These are phyloP conservation scores for Platichthys flesus DNA, from an alignment of 2,113 vertebrate genomes.

Conservation along the genomic window DNA sequence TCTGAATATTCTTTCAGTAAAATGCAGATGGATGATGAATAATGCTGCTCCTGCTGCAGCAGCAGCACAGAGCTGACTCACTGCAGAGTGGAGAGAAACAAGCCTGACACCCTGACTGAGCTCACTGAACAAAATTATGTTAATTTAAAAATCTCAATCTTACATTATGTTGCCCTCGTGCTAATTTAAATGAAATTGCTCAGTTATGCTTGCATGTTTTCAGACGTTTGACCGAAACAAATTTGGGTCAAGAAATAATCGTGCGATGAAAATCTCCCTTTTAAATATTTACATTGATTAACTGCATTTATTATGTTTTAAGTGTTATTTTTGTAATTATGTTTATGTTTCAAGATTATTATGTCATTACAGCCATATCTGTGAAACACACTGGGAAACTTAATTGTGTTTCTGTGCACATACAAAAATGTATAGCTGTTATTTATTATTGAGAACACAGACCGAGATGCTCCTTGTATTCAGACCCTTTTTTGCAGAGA, in stretches of 20 bases:
- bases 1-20: slow-evolving; percentile 37
- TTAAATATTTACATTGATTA: too few species aligned
- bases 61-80: slow-evolving; percentile 64
- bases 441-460: too few species aligned
- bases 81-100: slow-evolving; percentile 55
- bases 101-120: slow-evolving; percentile 20
- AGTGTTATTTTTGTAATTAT: too few species aligned
- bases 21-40: slow-evolving; percentile 48
- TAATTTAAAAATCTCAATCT: slow-evolving; percentile 28
- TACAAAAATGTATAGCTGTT: not conserved
- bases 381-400: too few species aligned
- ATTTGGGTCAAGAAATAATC: too few species aligned
- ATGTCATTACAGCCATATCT: not conserved
- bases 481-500: not conserved
- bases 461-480: not conserved
- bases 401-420: too few species aligned
- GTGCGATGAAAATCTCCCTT: too few species aligned
- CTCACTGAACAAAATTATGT: slow-evolving; percentile 36
- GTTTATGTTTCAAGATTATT: slow-evolving; percentile 1
- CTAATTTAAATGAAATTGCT: slow-evolving; percentile 38
- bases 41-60: slow-evolving; percentile 44
- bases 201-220: slow-evolving; percentile 16
- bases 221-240: slow-evolving; percentile 13
- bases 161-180: slow-evolving; percentile 36
- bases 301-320: too few species aligned